A percentile compares a stretch with the other conserved stretches of the same genome.
phyloP scores from a whole-genome alignment of 2,113 vertebrate genomes.

The Eurypyga helias region DNA sequence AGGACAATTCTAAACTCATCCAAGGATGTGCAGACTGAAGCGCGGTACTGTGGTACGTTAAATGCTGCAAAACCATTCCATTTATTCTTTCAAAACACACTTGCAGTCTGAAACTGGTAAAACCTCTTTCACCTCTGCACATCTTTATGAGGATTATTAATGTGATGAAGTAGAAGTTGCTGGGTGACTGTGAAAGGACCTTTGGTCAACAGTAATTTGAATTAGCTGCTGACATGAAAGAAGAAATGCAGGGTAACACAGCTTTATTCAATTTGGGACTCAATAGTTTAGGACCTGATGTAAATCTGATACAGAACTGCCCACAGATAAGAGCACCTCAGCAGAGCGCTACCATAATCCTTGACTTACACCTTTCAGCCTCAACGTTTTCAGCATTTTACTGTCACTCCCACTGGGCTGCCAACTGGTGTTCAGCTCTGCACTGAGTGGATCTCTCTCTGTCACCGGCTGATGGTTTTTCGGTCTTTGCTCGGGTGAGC shows the following conservation, averaged over 20 bases:
- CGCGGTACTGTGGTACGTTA: background rate
- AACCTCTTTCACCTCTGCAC: background rate
- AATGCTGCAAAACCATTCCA: background rate
- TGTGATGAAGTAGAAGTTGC: slow-evolving; percentile 31
- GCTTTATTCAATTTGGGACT: background rate
- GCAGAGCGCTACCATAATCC: background rate
- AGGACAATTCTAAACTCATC: slow-evolving; percentile 24
- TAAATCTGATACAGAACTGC: slow-evolving; percentile 3
- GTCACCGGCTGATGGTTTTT: background rate
- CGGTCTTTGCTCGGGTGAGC: background rate
- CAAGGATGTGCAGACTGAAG: slow-evolving; percentile 8
- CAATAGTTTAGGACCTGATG: background rate
- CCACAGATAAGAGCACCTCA: background rate
- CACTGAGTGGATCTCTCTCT: background rate
- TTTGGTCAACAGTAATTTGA: slow-evolving; percentile 32
- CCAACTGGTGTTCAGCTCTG: background rate
- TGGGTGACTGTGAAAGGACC: slow-evolving; percentile 38
- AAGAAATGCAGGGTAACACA: background rate
- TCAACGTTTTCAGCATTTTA: slow-evolving; percentile 16
- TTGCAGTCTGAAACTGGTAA: background rate
- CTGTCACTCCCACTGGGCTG: background rate
- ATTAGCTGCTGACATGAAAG: background rate
- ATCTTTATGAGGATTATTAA: slow-evolving; percentile 40
- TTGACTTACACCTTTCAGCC: slow-evolving; percentile 3
- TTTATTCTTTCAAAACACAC: slow-evolving; percentile 17